phyloP scores from a whole-genome alignment of 2,113 vertebrate species.

The Accipiter cooperii region DNA sequence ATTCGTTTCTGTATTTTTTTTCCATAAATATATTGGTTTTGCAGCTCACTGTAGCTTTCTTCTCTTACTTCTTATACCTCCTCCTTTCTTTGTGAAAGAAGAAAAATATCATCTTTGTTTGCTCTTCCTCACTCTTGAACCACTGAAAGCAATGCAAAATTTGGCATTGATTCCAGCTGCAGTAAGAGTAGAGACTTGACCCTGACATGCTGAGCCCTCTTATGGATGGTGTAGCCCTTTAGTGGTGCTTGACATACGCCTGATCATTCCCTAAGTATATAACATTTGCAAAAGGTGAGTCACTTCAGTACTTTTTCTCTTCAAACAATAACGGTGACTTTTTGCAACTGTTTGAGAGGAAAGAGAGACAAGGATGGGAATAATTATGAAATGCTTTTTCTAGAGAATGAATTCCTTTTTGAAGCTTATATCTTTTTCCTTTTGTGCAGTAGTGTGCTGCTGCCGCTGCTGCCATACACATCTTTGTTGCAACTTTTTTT shows the following conservation, averaged over 20 bases:
- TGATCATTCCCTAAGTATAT: not conserved
- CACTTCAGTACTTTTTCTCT: not conserved
- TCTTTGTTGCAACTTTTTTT: constrained; percentile 23
- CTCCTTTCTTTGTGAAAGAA: not conserved
- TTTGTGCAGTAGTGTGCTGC: not conserved
- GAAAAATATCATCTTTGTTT: not conserved
- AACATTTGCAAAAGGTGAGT: not conserved
- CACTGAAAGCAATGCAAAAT: not conserved
- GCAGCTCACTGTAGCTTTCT: not conserved
- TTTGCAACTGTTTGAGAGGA: not conserved
- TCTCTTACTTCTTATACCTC: not conserved
- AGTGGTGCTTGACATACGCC: not conserved
- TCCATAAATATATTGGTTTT: not conserved
- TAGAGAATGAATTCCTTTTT: not conserved
- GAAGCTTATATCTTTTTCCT: not conserved
- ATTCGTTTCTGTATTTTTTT: not conserved
- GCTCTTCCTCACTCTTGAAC: not conserved
- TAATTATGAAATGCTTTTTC: not conserved
- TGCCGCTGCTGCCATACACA: not conserved
- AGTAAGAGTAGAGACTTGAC: not conserved
- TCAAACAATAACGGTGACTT: not conserved
- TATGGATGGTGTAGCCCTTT: not conserved
- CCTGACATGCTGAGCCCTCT: not conserved
- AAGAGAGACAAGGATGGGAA: not conserved
- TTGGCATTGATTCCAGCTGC: not conserved